These are phyloP conservation scores for Monarcha castaneiventris DNA, from an alignment of 2,113 vertebrate genomes.

Conservation along the genomic window DNA sequence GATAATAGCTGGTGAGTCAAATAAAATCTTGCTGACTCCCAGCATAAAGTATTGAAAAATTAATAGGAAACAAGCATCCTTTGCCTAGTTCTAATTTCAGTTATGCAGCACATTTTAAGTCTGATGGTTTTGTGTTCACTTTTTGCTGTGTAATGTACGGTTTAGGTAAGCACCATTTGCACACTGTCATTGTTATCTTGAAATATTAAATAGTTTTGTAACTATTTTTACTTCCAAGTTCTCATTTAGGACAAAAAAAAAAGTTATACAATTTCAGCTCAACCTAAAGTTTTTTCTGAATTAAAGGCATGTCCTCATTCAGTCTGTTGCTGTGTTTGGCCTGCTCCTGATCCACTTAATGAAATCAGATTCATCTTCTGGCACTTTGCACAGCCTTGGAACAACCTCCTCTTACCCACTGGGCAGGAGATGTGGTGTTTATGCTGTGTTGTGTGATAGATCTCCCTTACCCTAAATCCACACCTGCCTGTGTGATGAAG, in stretches of 20 bases:
- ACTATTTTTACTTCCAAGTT: not conserved
- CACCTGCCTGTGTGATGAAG: not conserved
- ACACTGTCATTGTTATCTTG: not conserved
- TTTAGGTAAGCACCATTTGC: not conserved
- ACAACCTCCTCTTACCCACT: not conserved
- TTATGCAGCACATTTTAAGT: not conserved
- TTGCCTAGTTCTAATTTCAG: not conserved
- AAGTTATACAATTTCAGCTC: not conserved
- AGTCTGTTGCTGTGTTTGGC: not conserved
- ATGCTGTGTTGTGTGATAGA: not conserved
- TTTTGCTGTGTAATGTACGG: not conserved
- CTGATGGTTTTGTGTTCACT: not conserved
- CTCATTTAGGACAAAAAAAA: not conserved
- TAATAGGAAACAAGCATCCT: not conserved
- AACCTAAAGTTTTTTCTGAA: not conserved
- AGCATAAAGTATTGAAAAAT: not conserved
- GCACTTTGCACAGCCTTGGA: not conserved
- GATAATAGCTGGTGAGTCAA: not conserved
- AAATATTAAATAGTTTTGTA: not conserved
- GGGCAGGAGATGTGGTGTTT: not conserved
- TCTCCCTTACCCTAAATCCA: not conserved
- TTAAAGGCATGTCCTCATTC: not conserved
- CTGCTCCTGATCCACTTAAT: not conserved
- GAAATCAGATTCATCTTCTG: not conserved
- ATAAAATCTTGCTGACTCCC: not conserved